Evolutionary conservation across 2,113 vertebrate species (phyloP).

Genomic region (Tylochromis polylepis): DNA sequence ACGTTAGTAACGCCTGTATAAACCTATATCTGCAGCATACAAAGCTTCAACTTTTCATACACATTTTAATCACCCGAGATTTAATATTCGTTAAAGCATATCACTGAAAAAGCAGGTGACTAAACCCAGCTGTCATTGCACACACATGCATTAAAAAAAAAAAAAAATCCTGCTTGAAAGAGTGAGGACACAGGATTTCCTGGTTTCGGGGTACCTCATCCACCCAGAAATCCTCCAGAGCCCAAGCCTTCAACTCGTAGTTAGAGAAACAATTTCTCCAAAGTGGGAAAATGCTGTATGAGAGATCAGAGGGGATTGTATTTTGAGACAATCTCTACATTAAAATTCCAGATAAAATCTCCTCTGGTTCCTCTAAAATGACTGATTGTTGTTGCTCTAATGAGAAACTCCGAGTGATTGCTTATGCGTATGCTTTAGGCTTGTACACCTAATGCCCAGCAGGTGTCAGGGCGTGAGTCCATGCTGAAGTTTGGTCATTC

Average conservation of each 20-base stretch:
- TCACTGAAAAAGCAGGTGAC: not conserved
- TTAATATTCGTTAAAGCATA: not conserved
- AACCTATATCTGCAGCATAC: not conserved
- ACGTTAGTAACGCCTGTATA: not conserved
- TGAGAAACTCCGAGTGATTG: not conserved
- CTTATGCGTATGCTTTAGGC: conserved; percentile 14
- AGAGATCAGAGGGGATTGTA: conserved; percentile 36
- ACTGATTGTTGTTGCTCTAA: not conserved
- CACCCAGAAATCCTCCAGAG: conserved; percentile 30
- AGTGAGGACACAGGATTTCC: conserved; percentile 37
- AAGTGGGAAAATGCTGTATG: not conserved
- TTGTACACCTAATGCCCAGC: conserved; percentile 29
- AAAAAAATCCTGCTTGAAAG: not conserved
- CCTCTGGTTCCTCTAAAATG: not conserved
- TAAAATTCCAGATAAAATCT: conserved; percentile 65
- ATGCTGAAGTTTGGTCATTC: conserved; percentile 59
- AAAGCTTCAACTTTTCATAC: not conserved
- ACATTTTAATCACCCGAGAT: not conserved
- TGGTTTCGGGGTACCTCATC: conserved; percentile 11
- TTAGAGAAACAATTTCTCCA: not conserved
- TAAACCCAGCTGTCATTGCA: not conserved
- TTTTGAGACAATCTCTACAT: conserved; percentile 64
- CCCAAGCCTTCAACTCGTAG: not conserved
- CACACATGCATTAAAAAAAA: too few relatives aligned
- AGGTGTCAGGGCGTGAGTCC: conserved; percentile 58